phyloP scores from a whole-genome alignment of 37 sponge, comb jelly and placozoan species.

The Haliclona indistincta region DNA sequence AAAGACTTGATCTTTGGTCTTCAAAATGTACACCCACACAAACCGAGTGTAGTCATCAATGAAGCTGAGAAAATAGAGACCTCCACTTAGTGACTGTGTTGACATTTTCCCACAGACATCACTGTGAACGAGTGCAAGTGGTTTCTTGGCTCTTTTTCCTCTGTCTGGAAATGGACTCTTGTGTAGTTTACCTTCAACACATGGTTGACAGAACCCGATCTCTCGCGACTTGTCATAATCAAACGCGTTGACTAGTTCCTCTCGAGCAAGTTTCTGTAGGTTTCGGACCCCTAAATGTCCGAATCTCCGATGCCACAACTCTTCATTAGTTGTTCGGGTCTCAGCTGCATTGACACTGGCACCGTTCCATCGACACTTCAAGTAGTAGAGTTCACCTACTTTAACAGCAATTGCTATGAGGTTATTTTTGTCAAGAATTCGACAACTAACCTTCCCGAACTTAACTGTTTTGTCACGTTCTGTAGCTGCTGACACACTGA shows the following conservation, averaged over 20 bases:
- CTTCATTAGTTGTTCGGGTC: constrained; percentile 43
- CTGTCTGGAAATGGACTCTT: constrained; percentile 22
- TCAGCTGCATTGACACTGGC: too few species aligned
- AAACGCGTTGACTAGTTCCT: constrained; percentile 46
- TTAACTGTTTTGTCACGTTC: background rate
- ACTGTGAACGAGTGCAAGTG: constrained; percentile 56
- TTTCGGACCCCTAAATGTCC: constrained; percentile 40
- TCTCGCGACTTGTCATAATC: constrained; percentile 33
- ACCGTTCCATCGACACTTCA: too few species aligned
- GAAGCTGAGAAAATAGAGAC: constrained; percentile 64
- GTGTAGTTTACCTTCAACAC: constrained; percentile 61
- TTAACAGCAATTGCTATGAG: background rate
- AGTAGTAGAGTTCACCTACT: background rate
- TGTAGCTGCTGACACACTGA: constrained; percentile 45
- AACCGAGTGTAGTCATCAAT: constrained; percentile 67
- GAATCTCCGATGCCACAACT: constrained; percentile 57
- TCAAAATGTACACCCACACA: constrained; percentile 62
- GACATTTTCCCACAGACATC: constrained; percentile 59
- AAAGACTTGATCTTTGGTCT: constrained; percentile 54
- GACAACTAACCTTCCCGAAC: background rate
- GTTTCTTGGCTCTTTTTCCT: constrained; percentile 33
- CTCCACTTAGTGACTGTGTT: constrained; percentile 49
- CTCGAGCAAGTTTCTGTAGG: constrained; percentile 42
- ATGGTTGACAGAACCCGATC: constrained; percentile 60
- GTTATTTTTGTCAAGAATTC: background rate